Conservation (phyloP, 2,888 invertebrate species). For the Drosophila kuntzei region DNA sequence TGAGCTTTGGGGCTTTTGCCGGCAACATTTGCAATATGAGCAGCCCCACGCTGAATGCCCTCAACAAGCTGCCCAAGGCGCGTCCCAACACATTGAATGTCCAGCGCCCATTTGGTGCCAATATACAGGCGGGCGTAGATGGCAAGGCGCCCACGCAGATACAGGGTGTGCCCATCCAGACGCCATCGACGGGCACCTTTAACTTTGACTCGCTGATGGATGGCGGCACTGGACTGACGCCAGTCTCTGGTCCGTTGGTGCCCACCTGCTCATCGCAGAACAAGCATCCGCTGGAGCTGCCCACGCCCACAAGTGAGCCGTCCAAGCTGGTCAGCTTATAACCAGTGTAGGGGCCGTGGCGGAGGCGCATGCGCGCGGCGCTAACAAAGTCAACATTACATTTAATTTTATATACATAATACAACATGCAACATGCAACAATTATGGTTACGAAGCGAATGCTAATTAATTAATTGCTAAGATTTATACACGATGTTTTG, state of each 20-base stretch:
- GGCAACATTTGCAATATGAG: conserved; percentile 51
- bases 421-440: conserved; percentile 27
- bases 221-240: conserved; percentile 96
- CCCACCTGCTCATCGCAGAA: conserved; percentile 91
- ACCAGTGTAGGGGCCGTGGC: conserved; percentile 83
- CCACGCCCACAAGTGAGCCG: conserved; percentile 90
- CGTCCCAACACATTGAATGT: conserved; percentile 90
- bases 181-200: conserved; percentile 94
- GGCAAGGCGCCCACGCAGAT: conserved; percentile 87
- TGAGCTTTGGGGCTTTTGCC: conserved; percentile 59
- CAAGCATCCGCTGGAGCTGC: conserved; percentile 89
- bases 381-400: conserved; percentile 70
- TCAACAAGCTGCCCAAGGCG: conserved; percentile 85
- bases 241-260: conserved; percentile 90
- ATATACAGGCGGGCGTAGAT: conserved; percentile 56
- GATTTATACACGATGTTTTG: conserved; percentile 64
- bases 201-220: conserved; percentile 97
- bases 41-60: conserved; percentile 65
- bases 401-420: conserved; percentile 53
- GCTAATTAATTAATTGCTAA: conserved; percentile 58
- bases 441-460: conserved; percentile 36
- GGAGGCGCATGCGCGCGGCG: conserved; percentile 28
- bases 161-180: conserved; percentile 93
- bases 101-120: conserved; percentile 86
- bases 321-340: conserved; percentile 94